phyloP scores from a whole-genome alignment of 2,888 invertebrate genomes.

The Lysandra bellargus region DNA sequence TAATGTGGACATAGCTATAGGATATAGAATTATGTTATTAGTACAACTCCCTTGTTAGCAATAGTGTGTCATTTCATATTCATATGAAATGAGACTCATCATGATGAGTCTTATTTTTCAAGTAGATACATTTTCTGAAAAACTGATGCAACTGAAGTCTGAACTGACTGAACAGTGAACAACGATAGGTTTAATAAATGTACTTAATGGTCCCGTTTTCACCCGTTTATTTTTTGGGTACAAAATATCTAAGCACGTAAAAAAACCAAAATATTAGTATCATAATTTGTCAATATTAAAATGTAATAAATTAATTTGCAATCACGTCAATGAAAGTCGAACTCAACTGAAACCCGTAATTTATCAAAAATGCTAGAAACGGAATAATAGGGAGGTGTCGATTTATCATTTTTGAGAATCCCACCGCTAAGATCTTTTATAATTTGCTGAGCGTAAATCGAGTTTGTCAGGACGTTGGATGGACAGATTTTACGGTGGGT shows the following conservation, averaged over 20 bases:
- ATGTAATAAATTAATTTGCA: neutral
- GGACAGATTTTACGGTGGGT: neutral
- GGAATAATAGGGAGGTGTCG: conserved; percentile 37
- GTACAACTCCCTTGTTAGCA: no score
- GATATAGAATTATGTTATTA: no score
- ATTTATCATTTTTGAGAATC: conserved; percentile 45
- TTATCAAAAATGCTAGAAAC: neutral
- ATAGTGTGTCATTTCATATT: no score
- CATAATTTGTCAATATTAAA: neutral
- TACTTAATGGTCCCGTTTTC: no score
- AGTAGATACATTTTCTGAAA: no score
- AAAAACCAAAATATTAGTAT: neutral
- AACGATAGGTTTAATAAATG: no score
- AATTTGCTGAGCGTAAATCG: conserved; percentile 20
- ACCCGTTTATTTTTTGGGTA: no score
- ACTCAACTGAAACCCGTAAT: neutral
- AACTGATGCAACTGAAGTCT: no score
- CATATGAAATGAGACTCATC: no score
- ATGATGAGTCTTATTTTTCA: no score
- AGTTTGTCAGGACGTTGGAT: neutral
- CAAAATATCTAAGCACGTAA: neutral
- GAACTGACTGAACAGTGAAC: no score
- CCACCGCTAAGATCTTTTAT: conserved; percentile 43
- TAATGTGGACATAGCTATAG: no score
- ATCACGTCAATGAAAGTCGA: conserved; percentile 11